A percentile compares a stretch with the other conserved stretches of the same genome.
Evolutionary conservation across 2,113 vertebrate species (phyloP).

Genomic region (Sula dactylatra): DNA sequence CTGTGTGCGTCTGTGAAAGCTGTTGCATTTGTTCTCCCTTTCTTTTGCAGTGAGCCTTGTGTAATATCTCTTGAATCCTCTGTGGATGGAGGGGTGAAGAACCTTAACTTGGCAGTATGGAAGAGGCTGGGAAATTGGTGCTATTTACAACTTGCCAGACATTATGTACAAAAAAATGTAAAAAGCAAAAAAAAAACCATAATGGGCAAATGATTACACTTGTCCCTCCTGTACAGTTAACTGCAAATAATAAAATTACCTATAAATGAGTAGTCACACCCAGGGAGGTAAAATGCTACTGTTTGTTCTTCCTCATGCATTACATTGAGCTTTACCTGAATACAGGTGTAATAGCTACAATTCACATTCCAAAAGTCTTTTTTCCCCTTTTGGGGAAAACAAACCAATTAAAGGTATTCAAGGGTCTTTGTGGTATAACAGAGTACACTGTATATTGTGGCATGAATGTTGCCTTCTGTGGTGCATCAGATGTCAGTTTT

Average conservation of each 20-base stretch:
- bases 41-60: not conserved
- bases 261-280: not conserved
- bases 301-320: not conserved
- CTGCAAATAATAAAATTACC: not conserved
- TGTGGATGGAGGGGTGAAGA: not conserved
- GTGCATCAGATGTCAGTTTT: not conserved
- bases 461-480: not conserved
- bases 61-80: not conserved
- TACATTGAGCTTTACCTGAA: not conserved
- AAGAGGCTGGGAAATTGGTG: not conserved
- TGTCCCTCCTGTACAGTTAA: not conserved
- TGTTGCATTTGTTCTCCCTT: not conserved
- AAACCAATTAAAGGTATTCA: not conserved
- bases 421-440: not conserved
- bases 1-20: not conserved
- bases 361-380: not conserved
- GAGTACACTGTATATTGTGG: not conserved
- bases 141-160: not conserved
- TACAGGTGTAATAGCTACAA: not conserved
- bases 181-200: not conserved
- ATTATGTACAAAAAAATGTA: not conserved
- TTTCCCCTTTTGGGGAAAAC: not conserved
- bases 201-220: not conserved
- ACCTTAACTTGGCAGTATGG: not conserved
- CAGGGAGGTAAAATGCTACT: not conserved